Conservation (phyloP, 2,888 invertebrate species). For the Drosophila kuntzei region DNA sequence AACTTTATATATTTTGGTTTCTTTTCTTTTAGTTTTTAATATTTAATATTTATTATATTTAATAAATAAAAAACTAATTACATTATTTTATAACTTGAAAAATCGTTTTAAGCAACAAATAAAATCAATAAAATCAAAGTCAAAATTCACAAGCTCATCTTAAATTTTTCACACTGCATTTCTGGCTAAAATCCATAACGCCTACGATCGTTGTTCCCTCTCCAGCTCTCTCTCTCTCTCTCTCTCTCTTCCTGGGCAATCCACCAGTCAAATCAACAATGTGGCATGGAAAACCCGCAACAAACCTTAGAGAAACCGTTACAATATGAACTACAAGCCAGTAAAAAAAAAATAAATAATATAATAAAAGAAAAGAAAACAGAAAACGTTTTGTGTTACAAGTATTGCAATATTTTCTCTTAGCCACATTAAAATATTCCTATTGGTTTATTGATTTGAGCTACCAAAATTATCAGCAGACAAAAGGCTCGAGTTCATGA, state of each 20-base stretch:
- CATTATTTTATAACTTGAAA: too few relatives aligned
- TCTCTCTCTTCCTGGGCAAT: neutral
- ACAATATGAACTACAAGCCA: slow-evolving; percentile 56
- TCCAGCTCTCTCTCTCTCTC: neutral
- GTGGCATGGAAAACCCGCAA: slow-evolving; percentile 19
- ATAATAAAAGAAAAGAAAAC: neutral
- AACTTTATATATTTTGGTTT: too few relatives aligned
- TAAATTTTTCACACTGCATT: slow-evolving; percentile 31
- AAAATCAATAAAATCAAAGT: neutral
- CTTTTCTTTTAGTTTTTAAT: too few relatives aligned
- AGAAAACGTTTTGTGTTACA: slow-evolving; percentile 59
- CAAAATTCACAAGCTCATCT: too few relatives aligned
- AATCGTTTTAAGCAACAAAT: too few relatives aligned
- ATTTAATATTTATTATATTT: too few relatives aligned
- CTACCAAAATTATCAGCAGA: slow-evolving; percentile 73
- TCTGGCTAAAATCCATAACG: slow-evolving; percentile 39
- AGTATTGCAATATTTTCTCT: slow-evolving; percentile 57
- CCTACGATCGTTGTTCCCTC: slow-evolving; percentile 16
- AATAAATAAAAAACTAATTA: too few relatives aligned
- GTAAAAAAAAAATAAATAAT: slow-evolving; percentile 17
- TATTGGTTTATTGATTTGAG: slow-evolving; percentile 76
- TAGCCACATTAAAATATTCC: slow-evolving; percentile 62
- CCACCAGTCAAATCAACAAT: slow-evolving; percentile 15
- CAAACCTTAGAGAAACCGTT: slow-evolving; percentile 53
- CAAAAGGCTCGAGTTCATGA: slow-evolving; percentile 74